A percentile compares a stretch with the other conserved stretches of the same genome.
phyloP scores from a whole-genome alignment of 1,140 invertebrate genomes.

The Heliconius hermathena region DNA sequence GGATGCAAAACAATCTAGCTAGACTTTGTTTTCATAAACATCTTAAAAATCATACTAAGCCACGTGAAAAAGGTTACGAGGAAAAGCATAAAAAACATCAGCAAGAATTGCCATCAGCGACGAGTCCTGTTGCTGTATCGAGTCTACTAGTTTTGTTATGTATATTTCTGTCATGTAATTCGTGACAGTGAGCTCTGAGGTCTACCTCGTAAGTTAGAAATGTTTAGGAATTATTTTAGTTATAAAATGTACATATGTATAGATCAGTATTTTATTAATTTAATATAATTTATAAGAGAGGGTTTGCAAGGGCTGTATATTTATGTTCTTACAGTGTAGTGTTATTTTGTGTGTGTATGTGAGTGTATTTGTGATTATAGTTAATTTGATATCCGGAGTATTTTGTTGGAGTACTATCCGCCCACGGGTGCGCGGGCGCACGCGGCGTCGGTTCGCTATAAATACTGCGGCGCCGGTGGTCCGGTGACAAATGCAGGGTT shows the following conservation, averaged over 20 bases:
- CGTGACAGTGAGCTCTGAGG: constrained; percentile 50
- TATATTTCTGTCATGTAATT: constrained; percentile 44
- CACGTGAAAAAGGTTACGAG: constrained; percentile 55
- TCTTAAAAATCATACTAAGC: constrained; percentile 56
- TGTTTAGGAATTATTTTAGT: constrained; percentile 33
- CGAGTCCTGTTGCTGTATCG: constrained; percentile 35
- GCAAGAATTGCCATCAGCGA: constrained; percentile 42
- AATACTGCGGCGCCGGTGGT: constrained; percentile 77
- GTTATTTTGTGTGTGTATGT: constrained; percentile 33
- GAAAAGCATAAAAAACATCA: constrained; percentile 57
- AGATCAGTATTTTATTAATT: constrained; percentile 24
- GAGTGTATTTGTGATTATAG: constrained; percentile 43
- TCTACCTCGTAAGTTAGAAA: constrained; percentile 47
- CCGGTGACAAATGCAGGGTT: constrained; percentile 76
- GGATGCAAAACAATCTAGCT: constrained; percentile 87
- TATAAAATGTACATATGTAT: constrained; percentile 48
- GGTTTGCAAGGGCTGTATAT: constrained; percentile 42
- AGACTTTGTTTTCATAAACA: constrained; percentile 87
- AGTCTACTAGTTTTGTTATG: constrained; percentile 44
- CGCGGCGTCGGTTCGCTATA: constrained; percentile 67
- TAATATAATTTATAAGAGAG: constrained; percentile 33
- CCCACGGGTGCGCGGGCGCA: constrained; percentile 60
- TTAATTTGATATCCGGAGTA: constrained; percentile 57
- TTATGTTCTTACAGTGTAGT: constrained; percentile 18
- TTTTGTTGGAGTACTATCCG: constrained; percentile 52